These are phyloP conservation scores for Sarcophaga bullata DNA, from an alignment of 1,140 invertebrate genomes.

Conservation along the genomic window DNA sequence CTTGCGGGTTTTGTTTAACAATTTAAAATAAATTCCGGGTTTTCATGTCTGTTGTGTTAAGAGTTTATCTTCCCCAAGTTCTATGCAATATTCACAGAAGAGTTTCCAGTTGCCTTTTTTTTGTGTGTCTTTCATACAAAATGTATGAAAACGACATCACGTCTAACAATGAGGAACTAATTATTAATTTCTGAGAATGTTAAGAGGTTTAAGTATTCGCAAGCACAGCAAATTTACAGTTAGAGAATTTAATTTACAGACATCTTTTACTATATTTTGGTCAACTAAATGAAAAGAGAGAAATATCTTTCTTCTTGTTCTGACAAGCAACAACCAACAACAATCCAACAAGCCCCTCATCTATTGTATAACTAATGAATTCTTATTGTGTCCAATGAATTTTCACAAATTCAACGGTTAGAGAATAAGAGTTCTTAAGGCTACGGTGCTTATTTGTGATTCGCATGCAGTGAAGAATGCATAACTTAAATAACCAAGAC, in stretches of 20 bases:
- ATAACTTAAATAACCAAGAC: not conserved
- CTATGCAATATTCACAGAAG: no score
- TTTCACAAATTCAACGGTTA: not conserved
- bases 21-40: no score
- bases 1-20: no score
- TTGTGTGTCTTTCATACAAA: no score
- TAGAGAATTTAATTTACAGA: no score
- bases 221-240: not conserved
- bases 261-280: not conserved
- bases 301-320: not conserved
- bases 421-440: not conserved
- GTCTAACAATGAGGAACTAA: not conserved
- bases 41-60: no score
- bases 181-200: not conserved
- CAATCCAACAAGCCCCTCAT: not conserved
- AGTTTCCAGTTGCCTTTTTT: no score
- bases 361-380: constrained; percentile 14
- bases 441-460: not conserved
- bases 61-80: no score
- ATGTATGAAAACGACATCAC: not conserved
- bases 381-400: constrained; percentile 3
- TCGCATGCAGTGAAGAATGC: not conserved
- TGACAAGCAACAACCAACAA: no score
- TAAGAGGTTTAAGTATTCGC: not conserved
- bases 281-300: not conserved